Base-by-base conservation (phyloP, 2,888 invertebrate species). In the Caenorhabditis panamensis region DNA sequence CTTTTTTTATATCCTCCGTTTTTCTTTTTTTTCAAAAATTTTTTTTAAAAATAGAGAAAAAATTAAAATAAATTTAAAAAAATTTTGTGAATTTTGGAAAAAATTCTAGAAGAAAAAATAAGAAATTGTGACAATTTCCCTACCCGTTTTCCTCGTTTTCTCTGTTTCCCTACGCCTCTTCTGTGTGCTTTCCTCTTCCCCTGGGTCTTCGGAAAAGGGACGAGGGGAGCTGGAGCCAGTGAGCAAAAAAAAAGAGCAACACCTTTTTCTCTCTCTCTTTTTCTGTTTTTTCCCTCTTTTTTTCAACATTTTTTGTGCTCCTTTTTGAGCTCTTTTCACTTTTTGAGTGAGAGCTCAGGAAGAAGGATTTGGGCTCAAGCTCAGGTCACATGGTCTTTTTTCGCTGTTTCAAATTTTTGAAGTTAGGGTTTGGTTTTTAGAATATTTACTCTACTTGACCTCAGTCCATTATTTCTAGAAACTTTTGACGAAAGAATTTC, bases 221-320 rank as follows among this genome's bases (percentile, higher is more conserved):
- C 64, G 63, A 36, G 59, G 11, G 31, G 41, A 9, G 9, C 36
- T 36, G 47, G 64, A 58, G 64, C 58, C 58, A 53, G 56, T 49
- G 59, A 67, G 67, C 20, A 58, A 41, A 31, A 22, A 44, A 69
- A 69, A 68, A 68, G 68, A 69, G 69, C 69, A 69, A 69, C 69
- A 69, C 69, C 71, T 71, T 71, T 69, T 61, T 61, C 51, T 61
- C 49, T 58, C 61, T 51, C 51, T 59, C 36, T 37, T 56, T 22
- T 20, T 20, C 26, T 53, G 44, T 31, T 47, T 64, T 63, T 47
- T 49, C 63, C 37, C 61, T 56, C 56, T n/a, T 53, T 62, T 54
- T 71, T 62, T 71, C 71, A 49, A 54, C 62, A 56, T 67, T 62
- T 61, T 54, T 69, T 56, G 5, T 63, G 41, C 56, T 63, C 54